Evolutionary conservation across 2,888 invertebrate species (phyloP).

Genomic region (Agrochola macilenta): DNA sequence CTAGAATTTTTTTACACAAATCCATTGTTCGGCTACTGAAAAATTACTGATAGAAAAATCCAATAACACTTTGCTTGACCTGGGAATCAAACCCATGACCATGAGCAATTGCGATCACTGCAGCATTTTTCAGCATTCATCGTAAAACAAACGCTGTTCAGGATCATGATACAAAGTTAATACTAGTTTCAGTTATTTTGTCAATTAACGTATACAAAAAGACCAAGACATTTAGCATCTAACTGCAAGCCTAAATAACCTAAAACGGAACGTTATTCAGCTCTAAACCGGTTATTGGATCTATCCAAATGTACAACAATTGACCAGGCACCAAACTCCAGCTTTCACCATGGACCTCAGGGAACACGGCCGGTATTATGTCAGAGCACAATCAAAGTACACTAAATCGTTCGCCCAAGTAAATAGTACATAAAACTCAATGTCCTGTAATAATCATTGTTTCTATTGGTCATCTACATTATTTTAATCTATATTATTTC

Average conservation of each 20-base stretch:
- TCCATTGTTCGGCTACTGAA: too few relatives aligned
- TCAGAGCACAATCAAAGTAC: conserved; percentile 28
- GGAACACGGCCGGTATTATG: background rate
- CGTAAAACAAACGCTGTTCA: background rate
- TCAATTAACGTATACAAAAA: background rate
- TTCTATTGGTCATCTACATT: conserved; percentile 33
- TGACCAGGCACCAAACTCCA: background rate
- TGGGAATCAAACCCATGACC: too few relatives aligned
- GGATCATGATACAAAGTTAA: background rate
- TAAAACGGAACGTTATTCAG: background rate
- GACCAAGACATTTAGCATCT: background rate
- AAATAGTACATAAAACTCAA: conserved; percentile 21
- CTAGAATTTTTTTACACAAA: too few relatives aligned
- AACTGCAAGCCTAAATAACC: background rate
- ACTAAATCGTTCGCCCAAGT: conserved; percentile 28
- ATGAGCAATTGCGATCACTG: too few relatives aligned
- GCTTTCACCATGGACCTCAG: conserved; percentile 21
- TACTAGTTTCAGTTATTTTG: background rate
- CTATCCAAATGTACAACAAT: background rate
- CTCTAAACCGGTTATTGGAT: background rate
- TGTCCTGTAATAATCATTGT: conserved; percentile 38
- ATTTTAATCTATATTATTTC: conserved; percentile 51
- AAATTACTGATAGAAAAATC: too few relatives aligned
- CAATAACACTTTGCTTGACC: too few relatives aligned
- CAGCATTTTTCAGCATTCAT: too few relatives aligned